phyloP scores from a whole-genome alignment of 2,113 vertebrate species.

The Nothocercus nigrocapillus region DNA sequence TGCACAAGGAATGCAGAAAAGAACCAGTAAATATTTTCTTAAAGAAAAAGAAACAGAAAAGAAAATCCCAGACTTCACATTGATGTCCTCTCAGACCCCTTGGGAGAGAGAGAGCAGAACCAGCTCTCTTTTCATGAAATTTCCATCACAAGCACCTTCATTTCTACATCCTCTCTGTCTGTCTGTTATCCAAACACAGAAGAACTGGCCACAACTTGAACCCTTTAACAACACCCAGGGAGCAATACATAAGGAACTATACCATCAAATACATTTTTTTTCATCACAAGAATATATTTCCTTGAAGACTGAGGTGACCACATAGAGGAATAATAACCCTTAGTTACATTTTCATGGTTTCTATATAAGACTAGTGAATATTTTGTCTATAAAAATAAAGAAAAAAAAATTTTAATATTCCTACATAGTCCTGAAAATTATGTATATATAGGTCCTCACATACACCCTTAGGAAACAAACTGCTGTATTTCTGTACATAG shows the following conservation, averaged over 20 bases:
- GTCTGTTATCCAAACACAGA: background rate
- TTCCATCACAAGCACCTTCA: slow-evolving; percentile 20
- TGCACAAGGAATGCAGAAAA: slow-evolving; percentile 46
- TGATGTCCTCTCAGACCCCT: background rate
- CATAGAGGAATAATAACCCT: background rate
- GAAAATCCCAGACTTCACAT: background rate
- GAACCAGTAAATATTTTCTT: slow-evolving; percentile 56
- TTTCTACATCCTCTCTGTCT: background rate
- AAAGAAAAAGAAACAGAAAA: background rate
- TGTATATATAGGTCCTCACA: too few species aligned
- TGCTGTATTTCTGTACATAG: background rate
- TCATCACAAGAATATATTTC: background rate
- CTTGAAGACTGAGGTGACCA: background rate
- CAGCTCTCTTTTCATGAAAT: background rate
- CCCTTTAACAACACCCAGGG: background rate
- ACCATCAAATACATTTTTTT: background rate
- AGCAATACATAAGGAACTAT: background rate
- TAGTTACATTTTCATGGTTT: background rate
- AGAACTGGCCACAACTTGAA: background rate
- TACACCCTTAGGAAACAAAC: background rate
- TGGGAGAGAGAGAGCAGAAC: background rate
- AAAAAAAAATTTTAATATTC: background rate
- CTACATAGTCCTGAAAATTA: background rate
- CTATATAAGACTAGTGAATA: background rate
- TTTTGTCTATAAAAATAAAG: background rate